Base-by-base conservation (phyloP, 2,888 invertebrate genomes). In the Pyrgus malvae region DNA sequence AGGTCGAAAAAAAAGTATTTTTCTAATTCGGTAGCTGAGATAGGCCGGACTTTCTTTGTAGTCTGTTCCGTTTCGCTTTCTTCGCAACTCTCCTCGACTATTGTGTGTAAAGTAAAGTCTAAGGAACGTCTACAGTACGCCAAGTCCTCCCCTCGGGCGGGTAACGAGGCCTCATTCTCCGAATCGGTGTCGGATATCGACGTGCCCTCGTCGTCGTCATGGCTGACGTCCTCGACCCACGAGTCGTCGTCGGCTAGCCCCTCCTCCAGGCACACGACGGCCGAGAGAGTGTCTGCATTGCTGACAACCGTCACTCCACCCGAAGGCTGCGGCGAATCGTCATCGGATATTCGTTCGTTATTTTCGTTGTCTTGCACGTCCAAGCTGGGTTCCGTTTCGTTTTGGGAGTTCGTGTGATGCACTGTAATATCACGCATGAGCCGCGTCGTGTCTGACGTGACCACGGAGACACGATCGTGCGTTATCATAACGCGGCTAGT, bases 31-130 rank as follows among this genome's bases (percentile, higher is more conserved):
- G 97, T 96, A 0, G 95, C 94, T 1, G 95, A 95, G 55, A 93
- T 91, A 27, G 94, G 94, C 53, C 95, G 91, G 62, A 92, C 91
- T 80, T 93, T 92, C 85, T 90, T 91, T 71, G 80, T 79, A 64
- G 87, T 78, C 37, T 93, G 93, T 69, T 96, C 96, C 58, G 95
- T 92, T 81, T 96, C 96, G 80, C 97, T 97, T 81, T 98, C 98
- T 86, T 98, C 97, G 79, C 97, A 97, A 70, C 97, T 97, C 83
- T 98, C 98, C 86, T 98, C 98, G 21, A 97, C 95, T 65, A 98
- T 98, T 0, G 98, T 98, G 74, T 98, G 97, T 60, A 98, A 87
- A 1, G 97, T 97, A 76, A 97, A 97, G 83, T 97, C 97, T 70
- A 97, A 94, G 54, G 95, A 93, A 48, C 96, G 92, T 16, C 96